These are phyloP conservation scores for Acholoe squamosa DNA, from an alignment of 2,888 invertebrate genomes.

Conservation along the genomic window DNA sequence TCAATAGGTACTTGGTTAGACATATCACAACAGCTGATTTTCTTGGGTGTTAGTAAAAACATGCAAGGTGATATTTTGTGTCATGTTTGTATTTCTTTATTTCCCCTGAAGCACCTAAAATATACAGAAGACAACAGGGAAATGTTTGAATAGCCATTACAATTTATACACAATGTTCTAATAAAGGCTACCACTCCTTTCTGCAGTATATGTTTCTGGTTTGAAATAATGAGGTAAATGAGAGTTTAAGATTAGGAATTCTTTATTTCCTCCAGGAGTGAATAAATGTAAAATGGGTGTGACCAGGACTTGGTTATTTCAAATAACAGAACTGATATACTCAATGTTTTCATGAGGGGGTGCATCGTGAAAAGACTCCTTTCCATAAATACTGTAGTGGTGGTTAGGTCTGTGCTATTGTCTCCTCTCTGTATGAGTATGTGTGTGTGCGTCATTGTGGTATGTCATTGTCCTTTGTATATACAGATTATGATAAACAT, in stretches of 20 bases:
- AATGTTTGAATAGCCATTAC: too few species aligned
- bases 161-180: too few species aligned
- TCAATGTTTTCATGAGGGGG: neutral
- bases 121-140: too few species aligned
- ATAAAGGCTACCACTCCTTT: too few species aligned
- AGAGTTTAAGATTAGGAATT: neutral
- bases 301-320: conserved; percentile 5
- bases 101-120: too few species aligned
- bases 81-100: neutral
- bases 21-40: conserved; percentile 44
- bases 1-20: conserved; percentile 35
- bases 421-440: conserved; percentile 29
- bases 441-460: conserved; percentile 43
- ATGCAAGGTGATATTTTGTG: conserved; percentile 43
- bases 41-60: neutral
- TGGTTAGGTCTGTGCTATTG: conserved; percentile 40
- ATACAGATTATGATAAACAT: conserved; percentile 38
- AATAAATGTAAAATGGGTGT: neutral
- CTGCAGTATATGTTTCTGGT: too few species aligned
- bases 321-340: conserved; percentile 8
- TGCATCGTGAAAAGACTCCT: neutral
- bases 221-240: too few species aligned
- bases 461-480: conserved; percentile 45
- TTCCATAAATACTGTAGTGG: conserved; percentile 15
- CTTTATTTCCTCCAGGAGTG: neutral